Base-by-base conservation (phyloP, 2,797 vertebrate genomes). In the Phataginus tricuspis region DNA sequence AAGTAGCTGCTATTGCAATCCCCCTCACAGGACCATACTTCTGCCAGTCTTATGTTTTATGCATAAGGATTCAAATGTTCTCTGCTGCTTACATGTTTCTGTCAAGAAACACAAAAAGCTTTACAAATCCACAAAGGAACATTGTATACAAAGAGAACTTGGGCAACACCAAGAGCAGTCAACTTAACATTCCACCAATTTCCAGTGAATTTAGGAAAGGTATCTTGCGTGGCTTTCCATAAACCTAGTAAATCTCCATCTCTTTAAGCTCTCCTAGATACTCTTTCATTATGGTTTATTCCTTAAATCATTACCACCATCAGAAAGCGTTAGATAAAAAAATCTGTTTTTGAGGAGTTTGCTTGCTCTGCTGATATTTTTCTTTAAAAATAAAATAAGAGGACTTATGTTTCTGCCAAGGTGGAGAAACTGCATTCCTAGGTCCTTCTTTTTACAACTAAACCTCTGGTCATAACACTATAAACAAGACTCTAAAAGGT, bases 151-250 rank as follows among this genome's bases (percentile, higher is more conserved):
- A 93, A 94, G 23, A 87, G 59, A 94, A 85, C 19, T 77, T 90
- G 66, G 66, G 5, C 85, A 63, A 64, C 83, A 90, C 37, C 37
- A 82, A 94, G 53, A 82, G 59, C 88, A 27, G 95, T 90, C 39
- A 49, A 18, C 91, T 95, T 95, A 93, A 87, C 53, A 92, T 79
- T 95, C 63, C 55, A 87, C 75, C 86, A 53, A 87, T 80, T 92
- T 94, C 49, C 64, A 45, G 16, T 59, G 61, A 85, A 79, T 42
- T 75, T 90, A 51, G 42, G n/a, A 95, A 93, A 80, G 4, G 3
- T 71, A 74, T 71, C 63, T 93, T 88, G 8, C 37, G 59, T 31
- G 42, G 42, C 57, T 90, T 94, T 95, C 90, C 68, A 37, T 83
- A 87, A 87, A 69, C 42, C 59, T 86, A 77, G 37, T 77, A 92